phyloP scores from a whole-genome alignment of 2,888 invertebrate genomes.

The Eristalis arbustorum region DNA sequence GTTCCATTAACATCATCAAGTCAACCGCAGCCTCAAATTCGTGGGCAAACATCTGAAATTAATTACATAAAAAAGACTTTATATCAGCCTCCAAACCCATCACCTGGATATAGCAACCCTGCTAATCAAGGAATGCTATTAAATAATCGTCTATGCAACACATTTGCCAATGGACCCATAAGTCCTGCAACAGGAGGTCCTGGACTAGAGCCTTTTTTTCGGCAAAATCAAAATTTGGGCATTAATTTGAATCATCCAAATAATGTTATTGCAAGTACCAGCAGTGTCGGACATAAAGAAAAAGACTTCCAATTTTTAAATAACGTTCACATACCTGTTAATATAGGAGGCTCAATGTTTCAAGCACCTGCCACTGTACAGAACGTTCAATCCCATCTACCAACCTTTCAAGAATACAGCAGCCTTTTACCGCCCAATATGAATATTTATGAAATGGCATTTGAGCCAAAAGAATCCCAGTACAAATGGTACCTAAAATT shows the following conservation, averaged over 20 bases:
- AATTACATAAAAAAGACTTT: slow-evolving; percentile 48
- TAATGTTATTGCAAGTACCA: slow-evolving; percentile 64
- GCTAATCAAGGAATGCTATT: slow-evolving; percentile 74
- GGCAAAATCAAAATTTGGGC: slow-evolving; percentile 70
- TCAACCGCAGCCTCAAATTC: slow-evolving; percentile 53
- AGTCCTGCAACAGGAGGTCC: slow-evolving; percentile 74
- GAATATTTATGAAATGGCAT: slow-evolving; percentile 82
- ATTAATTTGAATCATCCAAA: slow-evolving; percentile 70
- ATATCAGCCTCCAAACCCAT: slow-evolving; percentile 50
- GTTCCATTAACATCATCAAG: slow-evolving; percentile 29
- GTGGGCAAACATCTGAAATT: slow-evolving; percentile 59
- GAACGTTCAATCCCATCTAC: slow-evolving; percentile 70
- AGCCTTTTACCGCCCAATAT: slow-evolving; percentile 82
- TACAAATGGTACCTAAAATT: slow-evolving; percentile 83
- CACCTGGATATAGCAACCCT: slow-evolving; percentile 55
- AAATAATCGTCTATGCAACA: slow-evolving; percentile 75
- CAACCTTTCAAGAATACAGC: slow-evolving; percentile 75
- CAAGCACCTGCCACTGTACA: slow-evolving; percentile 72
- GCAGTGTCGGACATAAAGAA: slow-evolving; percentile 74
- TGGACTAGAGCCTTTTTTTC: slow-evolving; percentile 73
- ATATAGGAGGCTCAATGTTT: slow-evolving; percentile 73
- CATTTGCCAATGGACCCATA: slow-evolving; percentile 78
- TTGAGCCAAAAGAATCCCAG: slow-evolving; percentile 82
- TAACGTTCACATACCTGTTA: slow-evolving; percentile 81
- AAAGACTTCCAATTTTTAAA: slow-evolving; percentile 83